A percentile compares a stretch with the other conserved stretches of the same genome.
phyloP scores from a whole-genome alignment of 2,888 invertebrate genomes.

The Dicranocentrus wangi region DNA sequence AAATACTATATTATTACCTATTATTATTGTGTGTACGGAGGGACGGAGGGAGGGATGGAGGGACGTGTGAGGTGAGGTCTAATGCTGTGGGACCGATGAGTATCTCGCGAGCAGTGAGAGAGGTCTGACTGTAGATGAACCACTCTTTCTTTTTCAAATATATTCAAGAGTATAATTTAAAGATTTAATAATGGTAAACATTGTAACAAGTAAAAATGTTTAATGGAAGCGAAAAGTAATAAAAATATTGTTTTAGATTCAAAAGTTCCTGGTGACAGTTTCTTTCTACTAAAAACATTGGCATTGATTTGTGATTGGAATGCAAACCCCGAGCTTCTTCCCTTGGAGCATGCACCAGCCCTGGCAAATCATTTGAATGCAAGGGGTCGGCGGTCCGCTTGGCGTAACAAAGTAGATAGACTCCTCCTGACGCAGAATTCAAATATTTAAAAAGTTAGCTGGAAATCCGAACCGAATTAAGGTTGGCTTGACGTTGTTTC shows the following conservation, averaged over 20 bases:
- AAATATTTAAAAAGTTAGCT: too few species aligned
- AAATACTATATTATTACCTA: neutral
- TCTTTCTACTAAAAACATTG: slow-evolving; percentile 29
- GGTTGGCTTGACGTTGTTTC: too few species aligned
- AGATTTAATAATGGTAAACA: slow-evolving; percentile 21
- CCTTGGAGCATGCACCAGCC: slow-evolving; percentile 44
- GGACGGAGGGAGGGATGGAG: neutral
- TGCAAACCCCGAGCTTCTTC: slow-evolving; percentile 31
- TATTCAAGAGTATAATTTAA: slow-evolving; percentile 34
- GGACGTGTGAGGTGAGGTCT: too few species aligned
- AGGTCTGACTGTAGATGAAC: slow-evolving; percentile 49
- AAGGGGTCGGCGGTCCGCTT: too few species aligned
- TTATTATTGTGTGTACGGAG: too few species aligned
- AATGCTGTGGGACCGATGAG: too few species aligned
- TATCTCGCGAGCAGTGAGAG: slow-evolving; percentile 38
- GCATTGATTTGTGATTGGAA: slow-evolving; percentile 47
- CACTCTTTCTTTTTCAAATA: slow-evolving; percentile 20
- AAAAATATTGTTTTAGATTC: slow-evolving; percentile 50
- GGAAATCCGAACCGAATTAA: too few species aligned
- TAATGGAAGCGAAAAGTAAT: slow-evolving; percentile 31
- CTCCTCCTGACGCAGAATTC: too few species aligned
- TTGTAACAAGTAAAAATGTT: slow-evolving; percentile 15
- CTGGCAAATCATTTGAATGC: slow-evolving; percentile 25
- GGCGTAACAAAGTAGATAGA: too few species aligned
- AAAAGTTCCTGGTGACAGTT: slow-evolving; percentile 2